Conservation (phyloP, 2,888 invertebrate genomes). For the Habroteleia sp. region DNA sequence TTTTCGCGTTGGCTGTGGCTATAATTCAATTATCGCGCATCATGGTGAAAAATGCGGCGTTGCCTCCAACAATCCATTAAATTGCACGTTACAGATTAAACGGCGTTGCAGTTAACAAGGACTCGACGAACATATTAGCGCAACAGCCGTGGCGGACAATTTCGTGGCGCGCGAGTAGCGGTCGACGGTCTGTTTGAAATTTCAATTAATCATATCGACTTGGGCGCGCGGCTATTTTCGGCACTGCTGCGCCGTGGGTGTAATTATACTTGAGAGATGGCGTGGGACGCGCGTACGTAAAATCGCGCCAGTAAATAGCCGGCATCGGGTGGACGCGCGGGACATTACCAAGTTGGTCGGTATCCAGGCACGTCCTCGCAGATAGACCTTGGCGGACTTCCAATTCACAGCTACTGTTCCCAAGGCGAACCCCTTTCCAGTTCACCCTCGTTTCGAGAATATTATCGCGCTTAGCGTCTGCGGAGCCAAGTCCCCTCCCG, state of each 20-base stretch:
- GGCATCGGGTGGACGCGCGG: slow-evolving; percentile 60
- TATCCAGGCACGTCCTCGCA: slow-evolving; percentile 73
- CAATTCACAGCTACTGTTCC: slow-evolving; percentile 60
- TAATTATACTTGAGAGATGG: slow-evolving; percentile 38
- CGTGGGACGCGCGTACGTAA: slow-evolving; percentile 33
- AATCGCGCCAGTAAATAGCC: slow-evolving; percentile 51
- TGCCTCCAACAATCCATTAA: slow-evolving; percentile 21
- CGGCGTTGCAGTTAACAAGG: slow-evolving; percentile 12
- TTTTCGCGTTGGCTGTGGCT: not conserved
- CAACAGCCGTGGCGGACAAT: slow-evolving; percentile 4
- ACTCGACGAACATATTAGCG: slow-evolving; percentile 6
- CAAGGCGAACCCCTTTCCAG: slow-evolving; percentile 24
- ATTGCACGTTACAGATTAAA: slow-evolving; percentile 23
- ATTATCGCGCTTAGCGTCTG: slow-evolving; percentile 58
- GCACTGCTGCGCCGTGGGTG: slow-evolving; percentile 8
- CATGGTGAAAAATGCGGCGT: slow-evolving; percentile 19
- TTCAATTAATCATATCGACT: slow-evolving; percentile 42
- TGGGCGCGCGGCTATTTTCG: slow-evolving; percentile 23
- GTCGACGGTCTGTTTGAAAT: slow-evolving; percentile 6
- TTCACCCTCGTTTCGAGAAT: slow-evolving; percentile 53
- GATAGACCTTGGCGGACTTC: slow-evolving; percentile 73
- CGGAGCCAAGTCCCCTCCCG: slow-evolving; percentile 3
- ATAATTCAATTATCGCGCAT: slow-evolving; percentile 33
- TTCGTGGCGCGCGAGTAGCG: not conserved
- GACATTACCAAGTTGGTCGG: slow-evolving; percentile 75